These are phyloP conservation scores for Gobio occitaniae DNA, from an alignment of 2,797 vertebrate genomes.

Conservation along the genomic window DNA sequence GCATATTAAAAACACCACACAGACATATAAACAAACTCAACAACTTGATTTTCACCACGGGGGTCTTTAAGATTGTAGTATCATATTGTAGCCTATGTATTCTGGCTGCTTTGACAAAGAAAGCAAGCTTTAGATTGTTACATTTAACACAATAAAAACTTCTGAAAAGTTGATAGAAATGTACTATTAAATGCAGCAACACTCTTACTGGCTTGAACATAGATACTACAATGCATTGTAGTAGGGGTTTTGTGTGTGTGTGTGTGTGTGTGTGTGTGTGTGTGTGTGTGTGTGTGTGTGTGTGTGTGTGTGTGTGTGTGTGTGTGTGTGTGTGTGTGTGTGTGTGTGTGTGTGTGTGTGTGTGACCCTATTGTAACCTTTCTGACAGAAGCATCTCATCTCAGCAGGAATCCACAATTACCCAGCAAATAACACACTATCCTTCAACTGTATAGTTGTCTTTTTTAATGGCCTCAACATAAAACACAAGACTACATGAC, in stretches of 20 bases:
- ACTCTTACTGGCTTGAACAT: not conserved
- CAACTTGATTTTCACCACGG: too few relatives aligned
- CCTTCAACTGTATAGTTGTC: constrained; percentile 25
- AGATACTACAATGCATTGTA: not conserved
- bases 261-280: too few relatives aligned
- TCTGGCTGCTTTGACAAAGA: not conserved
- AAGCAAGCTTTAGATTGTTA: not conserved
- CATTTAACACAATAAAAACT: not conserved
- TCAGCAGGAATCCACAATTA: constrained; percentile 47
- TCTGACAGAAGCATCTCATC: constrained; percentile 30
- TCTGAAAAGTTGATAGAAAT: not conserved
- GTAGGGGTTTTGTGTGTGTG: too few relatives aligned
- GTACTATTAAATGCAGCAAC: not conserved
- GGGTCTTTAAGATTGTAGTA: not conserved
- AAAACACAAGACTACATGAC: constrained; percentile 53
- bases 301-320: too few relatives aligned
- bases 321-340: too few relatives aligned
- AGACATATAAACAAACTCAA: too few relatives aligned
- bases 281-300: too few relatives aligned
- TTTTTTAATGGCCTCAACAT: constrained; percentile 45
- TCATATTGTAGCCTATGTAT: not conserved
- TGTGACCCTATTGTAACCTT: not conserved
- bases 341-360: too few relatives aligned
- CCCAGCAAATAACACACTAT: constrained; percentile 44
- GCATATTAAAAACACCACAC: too few relatives aligned